These are phyloP conservation scores for Proisotoma minuta DNA, from an alignment of 2,888 invertebrate genomes.

Conservation along the genomic window DNA sequence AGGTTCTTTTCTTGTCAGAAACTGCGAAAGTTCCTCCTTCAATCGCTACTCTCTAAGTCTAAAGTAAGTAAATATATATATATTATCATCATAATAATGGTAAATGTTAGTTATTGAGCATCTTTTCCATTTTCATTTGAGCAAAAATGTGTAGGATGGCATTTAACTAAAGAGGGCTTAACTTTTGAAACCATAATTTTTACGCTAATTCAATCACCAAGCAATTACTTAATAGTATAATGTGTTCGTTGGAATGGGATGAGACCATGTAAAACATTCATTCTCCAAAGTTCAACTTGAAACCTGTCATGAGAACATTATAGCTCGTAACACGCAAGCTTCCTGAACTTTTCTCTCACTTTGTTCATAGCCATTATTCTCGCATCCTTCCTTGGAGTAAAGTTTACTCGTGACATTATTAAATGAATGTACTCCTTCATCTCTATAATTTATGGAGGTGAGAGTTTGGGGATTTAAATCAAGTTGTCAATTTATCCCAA, in stretches of 20 bases:
- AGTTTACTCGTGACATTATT: conserved; percentile 6
- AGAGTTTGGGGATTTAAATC: not conserved
- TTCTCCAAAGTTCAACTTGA: not conserved
- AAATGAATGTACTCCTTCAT: not conserved
- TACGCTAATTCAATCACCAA: too few relatives aligned
- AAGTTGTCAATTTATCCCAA: not conserved
- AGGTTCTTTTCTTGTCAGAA: conserved; percentile 89
- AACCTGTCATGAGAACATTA: not conserved
- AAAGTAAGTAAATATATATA: conserved; percentile 77
- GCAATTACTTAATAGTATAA: too few relatives aligned
- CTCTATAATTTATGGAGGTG: not conserved
- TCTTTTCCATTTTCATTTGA: too few relatives aligned
- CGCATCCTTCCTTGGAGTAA: not conserved
- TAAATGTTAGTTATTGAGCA: too few relatives aligned
- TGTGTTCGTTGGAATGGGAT: too few relatives aligned
- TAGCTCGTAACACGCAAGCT: not conserved
- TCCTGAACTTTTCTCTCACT: not conserved
- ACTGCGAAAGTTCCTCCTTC: conserved; percentile 81
- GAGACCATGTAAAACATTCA: not conserved
- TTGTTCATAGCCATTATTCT: not conserved
- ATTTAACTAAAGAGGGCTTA: too few relatives aligned
- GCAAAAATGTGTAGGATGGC: too few relatives aligned
- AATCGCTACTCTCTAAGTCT: conserved; percentile 90
- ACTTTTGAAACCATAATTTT: too few relatives aligned
- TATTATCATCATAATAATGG: not conserved